phyloP scores from a whole-genome alignment of 2,113 vertebrate species.

The Chloebia gouldiae region DNA sequence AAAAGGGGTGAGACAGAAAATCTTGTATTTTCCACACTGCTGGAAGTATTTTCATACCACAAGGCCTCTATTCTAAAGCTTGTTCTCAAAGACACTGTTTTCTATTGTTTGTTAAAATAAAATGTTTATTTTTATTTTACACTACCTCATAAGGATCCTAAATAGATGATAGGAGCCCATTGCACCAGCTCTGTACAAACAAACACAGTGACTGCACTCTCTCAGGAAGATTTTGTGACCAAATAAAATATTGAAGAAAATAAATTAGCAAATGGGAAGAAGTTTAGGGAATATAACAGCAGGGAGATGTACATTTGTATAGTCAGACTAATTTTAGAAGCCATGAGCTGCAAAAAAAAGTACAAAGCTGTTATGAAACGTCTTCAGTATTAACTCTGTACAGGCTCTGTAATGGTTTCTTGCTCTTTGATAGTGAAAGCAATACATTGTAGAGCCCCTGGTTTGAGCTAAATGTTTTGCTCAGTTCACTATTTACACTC shows the following conservation, averaged over 20 bases:
- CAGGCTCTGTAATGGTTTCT: neutral
- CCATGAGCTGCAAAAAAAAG: neutral
- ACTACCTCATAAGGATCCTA: neutral
- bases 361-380: neutral
- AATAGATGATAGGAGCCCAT: neutral
- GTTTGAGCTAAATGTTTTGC: neutral
- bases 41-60: neutral
- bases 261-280: neutral
- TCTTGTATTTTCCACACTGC: neutral
- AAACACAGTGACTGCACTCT: neutral
- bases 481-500: neutral
- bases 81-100: neutral
- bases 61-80: constrained; percentile 2
- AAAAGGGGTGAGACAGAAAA: neutral
- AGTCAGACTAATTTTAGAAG: neutral
- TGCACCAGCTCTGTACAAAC: constrained; percentile 4
- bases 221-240: neutral
- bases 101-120: constrained; percentile 29
- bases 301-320: neutral
- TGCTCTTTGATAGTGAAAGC: neutral
- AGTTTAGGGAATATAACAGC: neutral
- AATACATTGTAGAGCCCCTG: neutral
- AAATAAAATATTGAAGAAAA: neutral
- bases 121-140: constrained; percentile 25
- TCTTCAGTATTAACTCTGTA: neutral